Base-by-base conservation (phyloP, 1,140 invertebrate species). In the Achatina immaculata region DNA sequence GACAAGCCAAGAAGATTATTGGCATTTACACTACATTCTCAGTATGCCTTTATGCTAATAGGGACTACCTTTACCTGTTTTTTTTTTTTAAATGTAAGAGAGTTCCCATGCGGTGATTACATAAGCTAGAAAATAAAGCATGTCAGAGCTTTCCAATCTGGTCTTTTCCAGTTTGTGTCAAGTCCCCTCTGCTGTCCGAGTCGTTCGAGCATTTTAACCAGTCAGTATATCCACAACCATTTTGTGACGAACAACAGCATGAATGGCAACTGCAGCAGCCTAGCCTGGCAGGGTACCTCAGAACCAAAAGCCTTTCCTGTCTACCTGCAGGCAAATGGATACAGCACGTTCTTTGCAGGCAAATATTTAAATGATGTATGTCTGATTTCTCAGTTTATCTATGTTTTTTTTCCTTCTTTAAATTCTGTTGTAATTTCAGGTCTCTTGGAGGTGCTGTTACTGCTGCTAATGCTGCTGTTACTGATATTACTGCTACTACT, bases 141-240 rank as follows among this genome's bases (percentile, higher is more conserved):
- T n/a, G n/a, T n/a, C n/a, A n/a, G n/a, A n/a, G n/a, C n/a, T n/a
- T n/a, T n/a, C n/a, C n/a, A n/a, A n/a, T n/a, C n/a, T n/a, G n/a
- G n/a, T n/a, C n/a, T n/a, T n/a, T n/a, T n/a, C n/a, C 74, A 90
- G 89, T 90, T 89, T 86, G 88, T 89, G 42, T 85, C 86, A 34
- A 88, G 86, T 55, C 89, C 89, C 4, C 82, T 90, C 1, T 90
- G 89, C 76, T 90, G 97, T 88, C 97, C 97, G 24, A 97, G 96
- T 88, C 93, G 97, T 68, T 94, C 96, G 16, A 95, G 95, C 48
- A 94, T 98, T 62, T 91, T 98, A 24, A 96, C 95, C 0, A 96
- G 96, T 42, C 92, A 93, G 81, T 97, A 96, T 90, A 93, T 95
- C 0, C 96, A 98, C 88, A 97, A 97, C 91, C 95, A 96, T 88